A percentile compares a stretch with the other conserved stretches of the same genome.
phyloP scores from a whole-genome alignment of 2,113 vertebrate genomes.

The Heterochromis multidens region DNA sequence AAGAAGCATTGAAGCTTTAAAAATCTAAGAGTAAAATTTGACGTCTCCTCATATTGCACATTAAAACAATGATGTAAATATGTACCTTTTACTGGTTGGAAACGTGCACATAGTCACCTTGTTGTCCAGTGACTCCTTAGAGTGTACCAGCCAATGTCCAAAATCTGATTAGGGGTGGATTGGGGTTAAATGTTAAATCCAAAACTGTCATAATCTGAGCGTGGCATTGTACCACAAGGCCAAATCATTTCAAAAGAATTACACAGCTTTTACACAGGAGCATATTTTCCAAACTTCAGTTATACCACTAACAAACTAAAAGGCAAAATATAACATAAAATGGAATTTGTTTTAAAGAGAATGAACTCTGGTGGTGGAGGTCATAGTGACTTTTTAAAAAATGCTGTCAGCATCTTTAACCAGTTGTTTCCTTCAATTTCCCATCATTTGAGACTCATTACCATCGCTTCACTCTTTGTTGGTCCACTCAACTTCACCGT shows the following conservation, averaged over 20 bases:
- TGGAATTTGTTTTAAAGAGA: background rate
- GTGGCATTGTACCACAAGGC: background rate
- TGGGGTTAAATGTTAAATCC: background rate
- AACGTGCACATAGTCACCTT: background rate
- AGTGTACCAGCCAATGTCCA: background rate
- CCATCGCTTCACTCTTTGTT: background rate
- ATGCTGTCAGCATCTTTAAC: background rate
- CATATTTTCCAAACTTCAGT: background rate
- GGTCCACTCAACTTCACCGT: background rate
- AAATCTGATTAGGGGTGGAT: background rate
- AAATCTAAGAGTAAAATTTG: background rate
- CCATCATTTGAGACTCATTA: background rate
- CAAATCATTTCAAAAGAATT: background rate
- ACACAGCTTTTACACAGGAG: background rate
- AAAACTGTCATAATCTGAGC: background rate
- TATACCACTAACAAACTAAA: background rate
- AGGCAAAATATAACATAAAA: too few relatives aligned
- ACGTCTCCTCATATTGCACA: background rate
- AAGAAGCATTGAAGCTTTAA: background rate
- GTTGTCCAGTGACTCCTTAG: rapidly evolving
- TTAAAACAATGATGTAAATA: background rate
- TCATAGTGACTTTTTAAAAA: background rate
- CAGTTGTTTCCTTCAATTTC: background rate
- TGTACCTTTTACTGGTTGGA: background rate
- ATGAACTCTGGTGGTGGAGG: background rate